Evolutionary conservation across 2,888 invertebrate genomes (phyloP).

Genomic region (Torymus texanus): DNA sequence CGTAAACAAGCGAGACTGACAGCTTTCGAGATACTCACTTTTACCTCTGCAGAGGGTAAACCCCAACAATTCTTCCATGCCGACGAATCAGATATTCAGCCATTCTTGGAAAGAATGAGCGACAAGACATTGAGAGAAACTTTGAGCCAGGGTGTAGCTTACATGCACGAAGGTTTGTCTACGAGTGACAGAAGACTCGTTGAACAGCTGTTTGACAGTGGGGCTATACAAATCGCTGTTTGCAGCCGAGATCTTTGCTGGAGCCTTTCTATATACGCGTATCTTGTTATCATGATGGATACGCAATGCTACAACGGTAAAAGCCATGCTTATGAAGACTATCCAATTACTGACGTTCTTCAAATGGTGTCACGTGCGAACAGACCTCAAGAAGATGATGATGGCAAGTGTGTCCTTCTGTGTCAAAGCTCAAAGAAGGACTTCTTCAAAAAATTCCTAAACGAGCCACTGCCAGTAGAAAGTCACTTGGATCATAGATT

Average conservation of each 20-base stretch:
- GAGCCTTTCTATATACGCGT: constrained; percentile 92
- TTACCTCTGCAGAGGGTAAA: constrained; percentile 92
- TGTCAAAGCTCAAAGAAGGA: constrained; percentile 99
- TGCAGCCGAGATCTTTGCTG: constrained; percentile 94
- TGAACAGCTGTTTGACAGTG: constrained; percentile 94
- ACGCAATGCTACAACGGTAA: constrained; percentile 87
- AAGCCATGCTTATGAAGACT: constrained; percentile 94
- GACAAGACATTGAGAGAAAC: constrained; percentile 96
- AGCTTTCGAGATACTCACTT: constrained; percentile 95
- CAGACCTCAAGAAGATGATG: constrained; percentile 92
- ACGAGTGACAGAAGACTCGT: constrained; percentile 91
- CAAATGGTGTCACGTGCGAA: constrained; percentile 99
- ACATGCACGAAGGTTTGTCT: constrained; percentile 95
- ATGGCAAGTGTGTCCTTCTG: constrained; percentile 96
- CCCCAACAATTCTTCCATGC: constrained; percentile 94
- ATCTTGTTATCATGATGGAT: constrained; percentile 98
- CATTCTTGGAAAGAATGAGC: constrained; percentile 89
- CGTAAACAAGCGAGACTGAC: constrained; percentile 94
- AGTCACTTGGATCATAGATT: constrained; percentile 98
- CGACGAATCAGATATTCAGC: constrained; percentile 88
- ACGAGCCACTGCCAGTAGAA: constrained; percentile 97
- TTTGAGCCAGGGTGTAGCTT: constrained; percentile 95
- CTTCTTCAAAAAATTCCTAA: constrained; percentile 98
- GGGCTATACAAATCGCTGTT: constrained; percentile 94
- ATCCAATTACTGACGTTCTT: constrained; percentile 96